Base-by-base conservation (phyloP, 2,888 invertebrate genomes). In the Latheticus oryzae region DNA sequence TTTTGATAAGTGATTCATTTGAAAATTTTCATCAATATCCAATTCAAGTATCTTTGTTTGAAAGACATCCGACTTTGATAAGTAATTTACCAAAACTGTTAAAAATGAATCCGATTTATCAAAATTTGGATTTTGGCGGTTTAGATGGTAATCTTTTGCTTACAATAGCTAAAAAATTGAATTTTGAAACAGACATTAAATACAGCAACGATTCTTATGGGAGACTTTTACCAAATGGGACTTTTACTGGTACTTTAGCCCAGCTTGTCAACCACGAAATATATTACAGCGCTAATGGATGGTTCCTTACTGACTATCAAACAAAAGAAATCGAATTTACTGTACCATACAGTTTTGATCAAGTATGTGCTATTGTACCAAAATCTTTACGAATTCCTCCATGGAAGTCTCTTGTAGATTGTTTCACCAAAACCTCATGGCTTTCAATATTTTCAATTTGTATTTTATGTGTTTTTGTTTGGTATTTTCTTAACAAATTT, bases 1-100 rank as follows among this genome's bases (percentile, higher is more conserved):
- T n/a, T n/a, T n/a, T n/a, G n/a, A n/a, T n/a, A n/a, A n/a, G n/a
- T n/a, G n/a, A n/a, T n/a, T n/a, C n/a, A n/a, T n/a, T n/a, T n/a
- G n/a, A n/a, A n/a, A n/a, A n/a, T n/a, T n/a, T n/a, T n/a, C n/a
- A n/a, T n/a, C n/a, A n/a, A n/a, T 12, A 74, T 58, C 68, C 70
- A 11, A 50, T 79, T 7, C 66, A 64, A 23, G 60, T 74, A 1
- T 69, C 73, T n/a, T 59, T 78, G 8, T 79, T 79, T 56, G 53
- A 50, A 21, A 37, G 73, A 2, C 11, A 61, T 9, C 73, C 73
- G 13, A 71, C 75, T 3, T 60, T 67, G 0, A 7, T 67, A 9
- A 33, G 35, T 0, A 30, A 55, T 15, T 57, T 61, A 3, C 71
- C 66, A 8, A 21, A 48, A 19, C 38, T 12, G 15, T 21, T 60